These are phyloP conservation scores for Apogon talboti DNA, from an alignment of 2,797 vertebrate genomes.

Conservation along the genomic window DNA sequence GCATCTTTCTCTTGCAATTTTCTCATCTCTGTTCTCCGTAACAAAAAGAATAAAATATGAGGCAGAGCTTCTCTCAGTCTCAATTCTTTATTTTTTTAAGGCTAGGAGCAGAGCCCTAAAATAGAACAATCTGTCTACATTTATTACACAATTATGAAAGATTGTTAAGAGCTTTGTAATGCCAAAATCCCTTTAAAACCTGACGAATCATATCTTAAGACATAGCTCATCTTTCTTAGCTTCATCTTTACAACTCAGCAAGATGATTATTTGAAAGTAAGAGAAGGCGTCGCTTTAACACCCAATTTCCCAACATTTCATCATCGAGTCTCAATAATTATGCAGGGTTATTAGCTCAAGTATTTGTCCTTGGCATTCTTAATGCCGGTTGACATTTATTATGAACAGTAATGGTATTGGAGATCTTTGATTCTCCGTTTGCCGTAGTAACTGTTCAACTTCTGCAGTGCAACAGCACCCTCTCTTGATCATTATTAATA, in stretches of 20 bases:
- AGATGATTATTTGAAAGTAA: slow-evolving; percentile 67
- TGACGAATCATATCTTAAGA: slow-evolving; percentile 61
- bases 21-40: slow-evolving; percentile 60
- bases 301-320: slow-evolving; percentile 82
- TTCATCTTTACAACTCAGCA: slow-evolving; percentile 61
- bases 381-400: slow-evolving; percentile 82
- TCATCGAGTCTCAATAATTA: slow-evolving; percentile 81
- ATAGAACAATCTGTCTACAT: slow-evolving; percentile 62
- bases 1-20: slow-evolving; percentile 64
- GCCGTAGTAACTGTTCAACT: slow-evolving; percentile 18
- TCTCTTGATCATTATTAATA: slow-evolving; percentile 73
- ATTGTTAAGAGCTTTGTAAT: slow-evolving; percentile 58
- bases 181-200: slow-evolving; percentile 62
- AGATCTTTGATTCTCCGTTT: slow-evolving; percentile 72
- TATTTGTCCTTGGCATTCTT: slow-evolving; percentile 84
- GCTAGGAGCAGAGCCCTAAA: slow-evolving; percentile 42
- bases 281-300: slow-evolving; percentile 61
- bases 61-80: slow-evolving; percentile 35
- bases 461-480: slow-evolving; percentile 81
- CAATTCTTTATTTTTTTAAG: neutral
- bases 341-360: slow-evolving; percentile 83
- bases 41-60: slow-evolving; percentile 52
- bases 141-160: slow-evolving; percentile 64
- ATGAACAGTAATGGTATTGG: slow-evolving; percentile 75
- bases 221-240: slow-evolving; percentile 48